These are phyloP conservation scores for Hemistola chrysoprasaria DNA, from an alignment of 2,888 invertebrate genomes.

Conservation along the genomic window DNA sequence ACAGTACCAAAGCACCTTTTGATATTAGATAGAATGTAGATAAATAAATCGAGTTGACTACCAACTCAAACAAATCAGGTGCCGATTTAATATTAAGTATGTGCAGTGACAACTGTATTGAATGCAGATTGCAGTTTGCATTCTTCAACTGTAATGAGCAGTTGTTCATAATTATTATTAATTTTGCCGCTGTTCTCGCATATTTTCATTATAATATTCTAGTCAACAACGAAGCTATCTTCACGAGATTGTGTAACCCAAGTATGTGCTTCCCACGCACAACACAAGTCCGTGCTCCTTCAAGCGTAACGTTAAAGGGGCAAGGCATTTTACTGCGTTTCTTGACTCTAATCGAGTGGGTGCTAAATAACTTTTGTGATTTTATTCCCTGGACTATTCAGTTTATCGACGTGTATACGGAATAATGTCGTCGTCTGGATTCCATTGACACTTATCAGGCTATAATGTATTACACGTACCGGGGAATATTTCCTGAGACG, in stretches of 20 bases:
- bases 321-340: slow-evolving; percentile 68
- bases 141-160: slow-evolving; percentile 14
- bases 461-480: slow-evolving; percentile 9
- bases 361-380: slow-evolving; percentile 47
- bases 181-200: slow-evolving; percentile 24
- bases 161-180: slow-evolving; percentile 18
- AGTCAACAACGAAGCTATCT: slow-evolving; percentile 58
- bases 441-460: slow-evolving; percentile 14
- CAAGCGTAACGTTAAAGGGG: slow-evolving; percentile 74
- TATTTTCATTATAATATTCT: slow-evolving; percentile 38
- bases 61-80: background rate
- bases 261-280: slow-evolving; percentile 80
- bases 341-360: slow-evolving; percentile 58
- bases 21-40: no score
- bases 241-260: slow-evolving; percentile 73
- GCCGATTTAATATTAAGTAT: background rate
- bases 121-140: slow-evolving; percentile 10
- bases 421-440: slow-evolving; percentile 16
- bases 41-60: no score
- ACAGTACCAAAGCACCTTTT: no score
- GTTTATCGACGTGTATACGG: slow-evolving; percentile 26
- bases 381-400: slow-evolving; percentile 34
- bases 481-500: slow-evolving; percentile 16
- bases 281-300: slow-evolving; percentile 56
- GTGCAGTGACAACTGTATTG: background rate